A percentile compares a stretch with the other conserved stretches of the same genome.
phyloP scores from a whole-genome alignment of 2,797 vertebrate genomes.

The Sus cebifrons region DNA sequence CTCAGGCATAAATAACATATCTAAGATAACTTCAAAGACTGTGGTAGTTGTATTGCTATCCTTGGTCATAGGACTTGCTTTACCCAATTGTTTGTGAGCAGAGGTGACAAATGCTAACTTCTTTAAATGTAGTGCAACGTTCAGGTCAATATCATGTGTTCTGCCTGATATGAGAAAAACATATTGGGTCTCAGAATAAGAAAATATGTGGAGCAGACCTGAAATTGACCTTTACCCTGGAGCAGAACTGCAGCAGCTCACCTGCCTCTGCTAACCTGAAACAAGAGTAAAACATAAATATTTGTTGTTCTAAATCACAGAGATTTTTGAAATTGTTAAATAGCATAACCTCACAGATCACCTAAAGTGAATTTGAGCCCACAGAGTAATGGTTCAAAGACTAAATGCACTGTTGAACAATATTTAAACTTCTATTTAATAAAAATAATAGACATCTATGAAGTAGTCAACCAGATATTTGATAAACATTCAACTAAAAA shows the following conservation, averaged over 20 bases:
- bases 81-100: constrained; percentile 7
- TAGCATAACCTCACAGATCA: not conserved
- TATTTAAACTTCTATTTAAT: constrained; percentile 34
- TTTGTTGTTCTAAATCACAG: constrained; percentile 29
- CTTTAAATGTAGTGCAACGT: constrained; percentile 58
- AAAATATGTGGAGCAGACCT: not conserved
- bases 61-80: not conserved
- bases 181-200: not conserved
- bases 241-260: not conserved
- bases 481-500: constrained; percentile 54
- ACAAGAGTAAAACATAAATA: constrained; percentile 36
- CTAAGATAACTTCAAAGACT: constrained; percentile 35
- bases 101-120: constrained; percentile 6
- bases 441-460: constrained; percentile 42
- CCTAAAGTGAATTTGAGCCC: constrained; percentile 36
- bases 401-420: constrained; percentile 31
- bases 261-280: not conserved
- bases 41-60: not conserved
- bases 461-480: constrained; percentile 39
- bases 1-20: constrained; percentile 29
- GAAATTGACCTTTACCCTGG: not conserved
- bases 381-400: constrained; percentile 14
- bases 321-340: constrained; percentile 46
- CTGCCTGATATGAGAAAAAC: not conserved
- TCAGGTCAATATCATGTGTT: not conserved